Evolutionary conservation across 92 coral and sea anemone species (phyloP).

Genomic region (Heteractis magnifica): DNA sequence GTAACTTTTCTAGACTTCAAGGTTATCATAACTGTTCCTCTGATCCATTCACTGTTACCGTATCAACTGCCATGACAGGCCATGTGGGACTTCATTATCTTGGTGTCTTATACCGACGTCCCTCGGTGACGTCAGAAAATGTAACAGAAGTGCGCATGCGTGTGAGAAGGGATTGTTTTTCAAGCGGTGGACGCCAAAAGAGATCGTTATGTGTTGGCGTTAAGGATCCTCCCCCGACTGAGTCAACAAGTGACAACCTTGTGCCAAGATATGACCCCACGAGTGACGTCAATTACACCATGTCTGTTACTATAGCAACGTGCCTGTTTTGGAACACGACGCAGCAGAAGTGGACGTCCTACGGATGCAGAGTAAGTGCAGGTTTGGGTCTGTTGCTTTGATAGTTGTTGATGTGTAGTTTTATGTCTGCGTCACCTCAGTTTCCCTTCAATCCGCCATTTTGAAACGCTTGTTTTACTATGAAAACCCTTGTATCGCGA

Average conservation of each 20-base stretch:
- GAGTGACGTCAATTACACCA: conserved; percentile 73
- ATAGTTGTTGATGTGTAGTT: neutral
- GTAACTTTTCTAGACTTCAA: conserved; percentile 26
- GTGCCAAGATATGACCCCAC: conserved; percentile 54
- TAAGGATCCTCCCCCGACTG: conserved; percentile 87
- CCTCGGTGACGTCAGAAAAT: neutral
- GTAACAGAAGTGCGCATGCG: conserved; percentile 30
- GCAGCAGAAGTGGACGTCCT: conserved; percentile 63
- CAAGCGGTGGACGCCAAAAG: conserved; percentile 58
- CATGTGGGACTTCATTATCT: conserved; percentile 67
- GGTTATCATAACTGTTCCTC: conserved; percentile 56
- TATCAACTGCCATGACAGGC: conserved; percentile 64
- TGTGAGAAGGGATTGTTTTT: conserved; percentile 58
- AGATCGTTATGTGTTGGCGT: conserved; percentile 78
- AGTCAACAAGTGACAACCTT: conserved; percentile 50
- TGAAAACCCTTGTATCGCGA: too few relatives aligned
- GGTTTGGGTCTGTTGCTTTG: neutral
- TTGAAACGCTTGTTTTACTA: too few relatives aligned
- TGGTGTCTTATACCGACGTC: conserved; percentile 43
- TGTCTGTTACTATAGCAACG: conserved; percentile 68
- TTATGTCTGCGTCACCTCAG: neutral
- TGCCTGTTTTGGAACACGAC: conserved; percentile 73
- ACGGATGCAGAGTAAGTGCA: conserved; percentile 71
- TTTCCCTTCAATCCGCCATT: too few relatives aligned
- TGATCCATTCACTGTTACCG: conserved; percentile 58